These are phyloP conservation scores for Chymomyza fuscimana DNA, from an alignment of 2,888 invertebrate species.

Conservation along the genomic window DNA sequence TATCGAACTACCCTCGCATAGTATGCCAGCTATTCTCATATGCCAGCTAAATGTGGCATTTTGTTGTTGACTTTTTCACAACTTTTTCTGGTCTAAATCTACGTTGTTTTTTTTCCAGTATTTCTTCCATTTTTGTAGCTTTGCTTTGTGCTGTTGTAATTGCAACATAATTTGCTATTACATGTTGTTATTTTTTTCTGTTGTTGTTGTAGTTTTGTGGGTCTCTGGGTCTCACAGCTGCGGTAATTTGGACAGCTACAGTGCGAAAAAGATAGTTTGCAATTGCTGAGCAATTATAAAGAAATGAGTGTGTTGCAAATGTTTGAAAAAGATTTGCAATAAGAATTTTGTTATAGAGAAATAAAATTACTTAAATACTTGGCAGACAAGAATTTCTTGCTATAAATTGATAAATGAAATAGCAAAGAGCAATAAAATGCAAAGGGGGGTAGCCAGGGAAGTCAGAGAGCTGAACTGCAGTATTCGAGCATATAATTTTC, in stretches of 20 bases:
- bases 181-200: constrained; percentile 52
- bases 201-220: constrained; percentile 60
- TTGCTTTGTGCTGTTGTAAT: constrained; percentile 66
- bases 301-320: constrained; percentile 67
- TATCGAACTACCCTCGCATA: too few relatives aligned
- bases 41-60: constrained; percentile 3
- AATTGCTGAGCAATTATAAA: constrained; percentile 64
- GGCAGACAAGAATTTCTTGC: neutral
- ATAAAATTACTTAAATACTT: neutral
- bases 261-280: constrained; percentile 17
- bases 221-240: constrained; percentile 69
- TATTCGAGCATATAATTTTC: constrained; percentile 37
- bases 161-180: constrained; percentile 73
- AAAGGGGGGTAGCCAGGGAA: neutral
- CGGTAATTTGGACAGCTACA: neutral
- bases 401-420: neutral
- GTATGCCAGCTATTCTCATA: neutral
- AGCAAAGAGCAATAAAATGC: neutral
- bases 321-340: constrained; percentile 36
- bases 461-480: neutral
- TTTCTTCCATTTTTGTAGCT: constrained; percentile 48
- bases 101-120: constrained; percentile 27
- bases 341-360: neutral
- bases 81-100: constrained; percentile 8
- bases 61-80: constrained; percentile 7